Conservation (phyloP, 2,797 vertebrate genomes). For the Spheniscus humboldti region DNA sequence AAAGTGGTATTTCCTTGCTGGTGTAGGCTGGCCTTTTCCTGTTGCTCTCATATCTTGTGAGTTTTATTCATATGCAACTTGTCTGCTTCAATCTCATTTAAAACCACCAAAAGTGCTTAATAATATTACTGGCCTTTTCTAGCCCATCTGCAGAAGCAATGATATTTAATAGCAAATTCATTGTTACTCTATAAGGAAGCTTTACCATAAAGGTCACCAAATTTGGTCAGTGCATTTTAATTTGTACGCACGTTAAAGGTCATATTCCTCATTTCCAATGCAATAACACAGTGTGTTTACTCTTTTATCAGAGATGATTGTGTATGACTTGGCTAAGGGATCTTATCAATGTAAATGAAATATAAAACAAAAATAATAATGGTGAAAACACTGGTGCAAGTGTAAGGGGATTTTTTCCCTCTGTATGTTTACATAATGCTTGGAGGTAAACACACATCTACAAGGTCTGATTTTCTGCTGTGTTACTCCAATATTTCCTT, state of each 20-base stretch:
- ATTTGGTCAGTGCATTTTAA: constrained; percentile 59
- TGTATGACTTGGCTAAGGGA: neutral
- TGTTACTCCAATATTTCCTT: neutral
- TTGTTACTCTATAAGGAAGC: constrained; percentile 34
- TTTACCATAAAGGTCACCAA: constrained; percentile 59
- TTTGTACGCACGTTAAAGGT: constrained; percentile 60
- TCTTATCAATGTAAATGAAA: neutral
- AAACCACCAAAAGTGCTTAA: neutral
- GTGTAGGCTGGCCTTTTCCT: neutral
- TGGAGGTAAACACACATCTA: neutral
- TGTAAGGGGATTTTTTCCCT: neutral
- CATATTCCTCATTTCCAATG: neutral
- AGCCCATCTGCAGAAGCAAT: constrained; percentile 4
- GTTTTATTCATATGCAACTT: neutral
- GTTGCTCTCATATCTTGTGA: neutral
- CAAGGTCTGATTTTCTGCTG: neutral
- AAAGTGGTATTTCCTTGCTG: neutral
- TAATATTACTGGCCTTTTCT: constrained; percentile 56
- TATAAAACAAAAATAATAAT: neutral
- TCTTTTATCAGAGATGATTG: neutral
- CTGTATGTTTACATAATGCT: neutral
- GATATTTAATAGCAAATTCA: constrained; percentile 56
- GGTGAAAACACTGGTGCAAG: neutral
- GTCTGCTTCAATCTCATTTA: constrained; percentile 2
- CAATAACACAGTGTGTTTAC: neutral